Evolutionary conservation across 2,113 vertebrate genomes (phyloP), one percentile per base, ranked within the genome.

Genomic region (Collichthys lucidus): DNA sequence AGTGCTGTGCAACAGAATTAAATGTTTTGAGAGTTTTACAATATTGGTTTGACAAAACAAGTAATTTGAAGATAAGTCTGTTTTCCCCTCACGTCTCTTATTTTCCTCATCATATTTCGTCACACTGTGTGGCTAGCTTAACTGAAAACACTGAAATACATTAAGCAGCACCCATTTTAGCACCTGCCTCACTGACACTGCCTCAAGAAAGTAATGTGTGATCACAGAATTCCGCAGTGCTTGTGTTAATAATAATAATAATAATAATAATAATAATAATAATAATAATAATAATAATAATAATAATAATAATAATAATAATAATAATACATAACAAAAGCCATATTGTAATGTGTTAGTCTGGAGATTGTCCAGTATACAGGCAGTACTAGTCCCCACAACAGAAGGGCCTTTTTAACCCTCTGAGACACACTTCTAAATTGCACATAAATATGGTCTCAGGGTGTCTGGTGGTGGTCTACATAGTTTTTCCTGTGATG

Each of bases 401-500:
- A 65, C 17, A 52, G 2, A 44, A 29, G 8, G 19, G 44, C 29
- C 24, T 31, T 24, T 57, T 1, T 74, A 70, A 64, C 17, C 65
- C 26, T 80, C 15, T 7, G 24, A 47, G 47, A 60, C 61, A 73
- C 20, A 68, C 57, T 65, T 79, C 31, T 52, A 70, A 86, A 82
- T 75, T 24, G 4, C 74, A 64, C 53, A 66, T 82, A 56, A 47
- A 79, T 71, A 74, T 46, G 16, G 50, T 49, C 24, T n/a, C 29
- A 44, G 31, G 44, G 44, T 70, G 68, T 78, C 24, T 53, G 35
- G 12, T 53, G 52, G 64, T 82, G 52, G 61, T 74, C 52, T 26
- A 80, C 29, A 77, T 67, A 42, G 47, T 69, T 74, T 77, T 47
- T 79, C 67, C 46, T 66, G 1, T 86, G 80, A 83, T 86, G 85